Evolutionary conservation across 2,113 vertebrate genomes (phyloP).

Genomic region (Probosciger aterrimus): DNA sequence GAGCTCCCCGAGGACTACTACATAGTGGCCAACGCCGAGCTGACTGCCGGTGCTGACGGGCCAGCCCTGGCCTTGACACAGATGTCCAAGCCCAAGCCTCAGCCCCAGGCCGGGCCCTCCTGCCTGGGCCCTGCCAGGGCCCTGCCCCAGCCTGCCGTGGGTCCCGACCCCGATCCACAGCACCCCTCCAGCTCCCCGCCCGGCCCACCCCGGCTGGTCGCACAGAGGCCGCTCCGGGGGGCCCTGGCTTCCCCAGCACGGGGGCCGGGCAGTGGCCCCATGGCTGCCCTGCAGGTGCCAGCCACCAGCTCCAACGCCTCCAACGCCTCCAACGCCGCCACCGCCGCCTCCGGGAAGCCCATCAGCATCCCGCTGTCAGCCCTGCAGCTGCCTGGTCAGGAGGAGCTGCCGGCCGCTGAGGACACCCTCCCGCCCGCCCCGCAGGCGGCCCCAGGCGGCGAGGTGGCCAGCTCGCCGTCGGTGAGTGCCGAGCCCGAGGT

Average conservation of each 20-base stretch:
- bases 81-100: constrained; percentile 75
- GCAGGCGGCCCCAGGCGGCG: constrained; percentile 58
- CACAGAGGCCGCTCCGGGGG: constrained; percentile 57
- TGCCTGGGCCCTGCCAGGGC: constrained; percentile 63
- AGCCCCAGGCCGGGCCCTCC: constrained; percentile 62
- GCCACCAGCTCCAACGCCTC: constrained; percentile 79
- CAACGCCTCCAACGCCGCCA: constrained; percentile 70
- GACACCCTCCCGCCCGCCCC: constrained; percentile 66
- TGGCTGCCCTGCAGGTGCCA: constrained; percentile 60
- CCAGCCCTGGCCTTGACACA: constrained; percentile 73
- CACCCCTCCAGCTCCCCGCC: constrained; percentile 63
- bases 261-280: constrained; percentile 13
- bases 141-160: not conserved
- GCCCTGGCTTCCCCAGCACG: constrained; percentile 66
- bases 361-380: constrained; percentile 79
- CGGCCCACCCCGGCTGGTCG: constrained; percentile 11
- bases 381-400: constrained; percentile 78
- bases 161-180: constrained; percentile 66
- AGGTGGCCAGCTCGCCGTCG: constrained; percentile 68
- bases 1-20: constrained; percentile 86
- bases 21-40: constrained; percentile 80
- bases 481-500: constrained; percentile 80
- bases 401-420: constrained; percentile 72
- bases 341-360: constrained; percentile 2
- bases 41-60: constrained; percentile 68